phyloP scores from a whole-genome alignment of 2,797 vertebrate genomes.

The Pseudocheirus occidentalis region DNA sequence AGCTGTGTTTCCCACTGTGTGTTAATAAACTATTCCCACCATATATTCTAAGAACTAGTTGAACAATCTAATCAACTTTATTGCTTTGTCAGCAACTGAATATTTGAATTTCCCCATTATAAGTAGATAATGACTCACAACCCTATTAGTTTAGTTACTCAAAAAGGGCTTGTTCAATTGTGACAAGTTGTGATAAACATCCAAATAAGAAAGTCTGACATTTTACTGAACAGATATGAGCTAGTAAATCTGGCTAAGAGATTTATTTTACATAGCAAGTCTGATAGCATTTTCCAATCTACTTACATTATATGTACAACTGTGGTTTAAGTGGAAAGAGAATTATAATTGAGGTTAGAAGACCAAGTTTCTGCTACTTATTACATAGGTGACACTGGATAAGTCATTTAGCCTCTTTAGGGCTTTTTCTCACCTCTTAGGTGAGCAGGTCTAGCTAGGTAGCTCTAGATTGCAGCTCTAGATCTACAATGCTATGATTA shows the following conservation, averaged over 20 bases:
- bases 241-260: not conserved
- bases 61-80: not conserved
- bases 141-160: constrained; percentile 8
- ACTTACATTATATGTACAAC: not conserved
- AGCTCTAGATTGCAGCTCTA: not conserved
- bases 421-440: not conserved
- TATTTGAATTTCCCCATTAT: constrained; percentile 21
- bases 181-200: constrained; percentile 12
- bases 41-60: constrained; percentile 1
- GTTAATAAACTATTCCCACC: not conserved
- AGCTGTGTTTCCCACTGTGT: not conserved
- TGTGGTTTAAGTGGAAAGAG: not conserved
- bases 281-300: not conserved
- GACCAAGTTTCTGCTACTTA: not conserved
- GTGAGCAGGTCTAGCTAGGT: not conserved
- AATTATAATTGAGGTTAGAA: not conserved
- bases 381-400: not conserved
- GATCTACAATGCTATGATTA: not conserved
- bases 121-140: constrained; percentile 31
- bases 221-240: not conserved
- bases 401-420: not conserved
- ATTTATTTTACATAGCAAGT: not conserved
- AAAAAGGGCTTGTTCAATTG: constrained; percentile 19
- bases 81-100: constrained; percentile 36
- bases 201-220: constrained; percentile 3